Percentiles rank a stretch among this genome's conserved stretches.
Evolutionary conservation across 2,888 invertebrate genomes (phyloP).

Genomic region (Himalopsyche kuldschensis): DNA sequence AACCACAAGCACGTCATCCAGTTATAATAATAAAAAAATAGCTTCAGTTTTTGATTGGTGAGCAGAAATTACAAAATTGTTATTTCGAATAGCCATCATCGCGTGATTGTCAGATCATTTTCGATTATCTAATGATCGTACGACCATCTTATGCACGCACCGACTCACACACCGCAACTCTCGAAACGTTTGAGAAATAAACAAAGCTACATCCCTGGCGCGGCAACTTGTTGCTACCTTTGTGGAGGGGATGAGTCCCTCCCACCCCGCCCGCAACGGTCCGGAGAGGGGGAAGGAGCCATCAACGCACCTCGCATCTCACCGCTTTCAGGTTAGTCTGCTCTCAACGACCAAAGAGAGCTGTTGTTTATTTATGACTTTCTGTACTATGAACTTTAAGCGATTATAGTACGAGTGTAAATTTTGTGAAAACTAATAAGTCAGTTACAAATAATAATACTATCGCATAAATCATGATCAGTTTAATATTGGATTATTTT

Average conservation of each 20-base stretch:
- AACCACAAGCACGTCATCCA: neutral
- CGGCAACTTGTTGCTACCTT: constrained; percentile 19
- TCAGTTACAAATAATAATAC: neutral
- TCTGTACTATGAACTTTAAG: neutral
- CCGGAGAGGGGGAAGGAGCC: neutral
- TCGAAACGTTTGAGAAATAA: neutral
- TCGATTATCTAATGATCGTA: neutral
- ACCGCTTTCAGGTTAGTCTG: constrained; percentile 25
- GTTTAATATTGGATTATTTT: neutral
- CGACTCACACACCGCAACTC: neutral
- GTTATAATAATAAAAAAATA: neutral
- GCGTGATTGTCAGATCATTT: neutral
- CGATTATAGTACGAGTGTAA: neutral
- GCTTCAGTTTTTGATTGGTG: neutral
- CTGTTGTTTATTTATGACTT: neutral
- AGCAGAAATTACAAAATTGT: neutral
- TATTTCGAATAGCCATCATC: neutral
- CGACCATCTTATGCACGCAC: neutral
- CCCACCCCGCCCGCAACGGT: neutral
- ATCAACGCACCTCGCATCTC: constrained; percentile 4
- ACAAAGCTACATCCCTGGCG: constrained; percentile 1
- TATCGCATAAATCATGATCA: neutral
- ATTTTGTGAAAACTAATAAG: neutral
- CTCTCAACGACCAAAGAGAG: constrained; percentile 31
- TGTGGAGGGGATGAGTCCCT: constrained; percentile 8